Evolutionary conservation across 2,797 vertebrate genomes (phyloP).

Genomic region (Alca torda): DNA sequence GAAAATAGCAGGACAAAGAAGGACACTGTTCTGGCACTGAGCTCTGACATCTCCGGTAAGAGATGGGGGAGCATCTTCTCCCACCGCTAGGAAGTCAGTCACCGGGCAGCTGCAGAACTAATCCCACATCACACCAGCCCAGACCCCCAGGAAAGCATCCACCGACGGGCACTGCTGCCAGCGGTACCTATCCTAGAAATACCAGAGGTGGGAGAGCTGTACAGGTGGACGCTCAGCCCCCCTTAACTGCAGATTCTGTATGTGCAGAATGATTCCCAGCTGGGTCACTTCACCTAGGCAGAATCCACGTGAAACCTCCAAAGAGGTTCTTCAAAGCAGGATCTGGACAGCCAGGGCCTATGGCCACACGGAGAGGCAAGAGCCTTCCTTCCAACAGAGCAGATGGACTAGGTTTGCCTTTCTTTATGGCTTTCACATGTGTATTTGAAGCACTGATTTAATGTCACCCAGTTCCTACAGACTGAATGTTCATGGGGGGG

Average conservation of each 20-base stretch:
- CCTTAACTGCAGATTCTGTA: neutral
- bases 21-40: neutral
- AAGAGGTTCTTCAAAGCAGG: neutral
- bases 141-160: neutral
- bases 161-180: rapidly evolving
- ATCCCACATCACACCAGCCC: rapidly evolving
- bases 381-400: neutral
- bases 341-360: neutral
- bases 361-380: rapidly evolving
- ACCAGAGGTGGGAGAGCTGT: neutral
- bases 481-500: too few species aligned
- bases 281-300: neutral
- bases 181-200: rapidly evolving
- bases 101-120: neutral
- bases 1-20: neutral
- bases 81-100: neutral
- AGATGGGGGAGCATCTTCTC: neutral
- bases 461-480: neutral
- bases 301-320: rapidly evolving
- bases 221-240: neutral
- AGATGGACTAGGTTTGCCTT: too few species aligned
- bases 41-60: neutral
- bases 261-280: too few species aligned
- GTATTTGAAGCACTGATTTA: neutral
- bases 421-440: rapidly evolving